A percentile compares a stretch with the other conserved stretches of the same genome.
Evolutionary conservation across 2,797 vertebrate genomes (phyloP).

Genomic region (Meda fulgida): DNA sequence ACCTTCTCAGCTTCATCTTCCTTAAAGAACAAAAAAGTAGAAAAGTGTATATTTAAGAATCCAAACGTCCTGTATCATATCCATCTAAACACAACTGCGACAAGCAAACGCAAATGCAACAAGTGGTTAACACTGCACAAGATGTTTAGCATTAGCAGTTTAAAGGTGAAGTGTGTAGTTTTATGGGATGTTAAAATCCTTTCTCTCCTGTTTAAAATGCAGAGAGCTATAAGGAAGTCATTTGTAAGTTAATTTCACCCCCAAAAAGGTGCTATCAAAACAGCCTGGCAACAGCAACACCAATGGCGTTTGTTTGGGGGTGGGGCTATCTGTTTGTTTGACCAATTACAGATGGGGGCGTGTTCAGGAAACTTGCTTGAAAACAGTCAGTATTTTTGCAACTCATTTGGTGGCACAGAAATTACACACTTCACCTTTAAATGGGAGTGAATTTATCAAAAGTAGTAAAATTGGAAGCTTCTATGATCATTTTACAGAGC

Average conservation of each 20-base stretch:
- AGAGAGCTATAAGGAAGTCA: neutral
- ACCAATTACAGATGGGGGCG: neutral
- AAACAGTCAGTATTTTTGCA: neutral
- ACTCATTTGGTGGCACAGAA: neutral
- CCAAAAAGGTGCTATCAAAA: neutral
- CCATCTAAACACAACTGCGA: neutral
- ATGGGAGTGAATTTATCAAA: neutral
- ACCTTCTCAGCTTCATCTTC: slow-evolving; percentile 1
- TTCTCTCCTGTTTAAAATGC: neutral
- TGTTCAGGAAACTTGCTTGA: neutral
- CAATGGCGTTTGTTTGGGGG: neutral
- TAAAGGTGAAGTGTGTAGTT: slow-evolving; percentile 7
- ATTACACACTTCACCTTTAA: neutral
- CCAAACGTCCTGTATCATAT: slow-evolving; percentile 10
- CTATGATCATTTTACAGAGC: neutral
- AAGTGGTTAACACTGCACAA: neutral
- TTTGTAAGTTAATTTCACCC: neutral
- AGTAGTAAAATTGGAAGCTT: neutral
- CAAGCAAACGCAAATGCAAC: slow-evolving; percentile 6
- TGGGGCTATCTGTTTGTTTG: neutral
- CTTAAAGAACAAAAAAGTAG: slow-evolving; percentile 33
- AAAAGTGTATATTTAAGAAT: slow-evolving; percentile 20
- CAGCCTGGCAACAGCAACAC: neutral
- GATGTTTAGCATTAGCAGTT: slow-evolving; percentile 13
- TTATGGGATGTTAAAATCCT: neutral